Conservation (phyloP, 2,797 vertebrate genomes). For the Galaxias olidus region DNA sequence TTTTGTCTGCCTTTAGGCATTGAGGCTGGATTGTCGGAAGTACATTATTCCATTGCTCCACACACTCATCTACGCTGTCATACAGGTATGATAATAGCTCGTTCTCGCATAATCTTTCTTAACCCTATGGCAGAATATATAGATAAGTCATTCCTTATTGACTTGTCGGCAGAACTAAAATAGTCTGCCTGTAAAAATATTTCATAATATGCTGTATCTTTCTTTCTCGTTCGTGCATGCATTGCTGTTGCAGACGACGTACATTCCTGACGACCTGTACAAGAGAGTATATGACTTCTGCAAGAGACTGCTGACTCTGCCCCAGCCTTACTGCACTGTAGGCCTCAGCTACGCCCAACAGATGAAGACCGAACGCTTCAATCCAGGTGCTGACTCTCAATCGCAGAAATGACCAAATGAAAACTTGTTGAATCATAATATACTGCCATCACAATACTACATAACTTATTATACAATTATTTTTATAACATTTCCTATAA, state of each 20-base stretch:
- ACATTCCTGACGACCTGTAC: conserved; percentile 86
- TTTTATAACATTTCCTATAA: too few species aligned
- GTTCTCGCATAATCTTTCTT: background rate
- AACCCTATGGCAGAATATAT: background rate
- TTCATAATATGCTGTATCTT: too few species aligned
- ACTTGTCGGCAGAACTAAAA: background rate
- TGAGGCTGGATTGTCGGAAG: conserved; percentile 76
- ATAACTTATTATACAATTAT: too few species aligned
- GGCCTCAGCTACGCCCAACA: conserved; percentile 83
- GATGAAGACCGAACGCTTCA: conserved; percentile 79
- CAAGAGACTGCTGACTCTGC: conserved; percentile 84
- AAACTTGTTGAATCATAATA: too few species aligned
- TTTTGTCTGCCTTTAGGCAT: conserved; percentile 74
- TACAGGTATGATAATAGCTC: conserved; percentile 76
- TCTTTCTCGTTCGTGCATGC: too few species aligned
- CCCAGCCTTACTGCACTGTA: conserved; percentile 86
- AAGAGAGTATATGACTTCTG: conserved; percentile 85
- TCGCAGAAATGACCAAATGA: background rate
- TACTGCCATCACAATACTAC: too few species aligned
- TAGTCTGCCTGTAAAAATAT: too few species aligned
- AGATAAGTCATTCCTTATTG: background rate
- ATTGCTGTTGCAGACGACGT: conserved; percentile 74
- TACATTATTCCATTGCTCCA: conserved; percentile 90
- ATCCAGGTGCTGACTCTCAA: conserved; percentile 74
- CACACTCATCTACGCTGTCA: conserved; percentile 88